phyloP scores from a whole-genome alignment of 2,797 vertebrate species.

The Coendou prehensilis region DNA sequence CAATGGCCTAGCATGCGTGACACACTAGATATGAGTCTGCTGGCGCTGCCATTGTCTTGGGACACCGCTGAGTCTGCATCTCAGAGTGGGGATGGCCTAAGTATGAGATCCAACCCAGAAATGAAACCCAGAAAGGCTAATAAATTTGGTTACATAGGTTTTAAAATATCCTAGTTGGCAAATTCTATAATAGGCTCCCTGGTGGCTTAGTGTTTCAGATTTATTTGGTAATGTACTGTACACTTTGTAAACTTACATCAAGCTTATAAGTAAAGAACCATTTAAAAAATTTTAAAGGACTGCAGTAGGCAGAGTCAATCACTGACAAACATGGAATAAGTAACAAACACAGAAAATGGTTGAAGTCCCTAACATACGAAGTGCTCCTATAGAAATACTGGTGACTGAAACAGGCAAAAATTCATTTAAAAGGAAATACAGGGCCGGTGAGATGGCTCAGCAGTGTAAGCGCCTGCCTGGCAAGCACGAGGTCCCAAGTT shows the following conservation, averaged over 20 bases:
- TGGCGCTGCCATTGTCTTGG: background rate
- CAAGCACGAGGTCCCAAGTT: no score
- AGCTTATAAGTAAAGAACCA: conserved; percentile 99
- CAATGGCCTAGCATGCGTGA: accelerated
- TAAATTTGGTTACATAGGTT: background rate
- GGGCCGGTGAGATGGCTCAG: no score
- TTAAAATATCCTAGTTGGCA: background rate
- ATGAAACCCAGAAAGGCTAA: background rate
- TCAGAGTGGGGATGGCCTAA: background rate
- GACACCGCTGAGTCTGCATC: background rate
- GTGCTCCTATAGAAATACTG: background rate
- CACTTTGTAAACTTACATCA: conserved; percentile 99
- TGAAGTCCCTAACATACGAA: background rate
- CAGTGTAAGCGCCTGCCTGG: no score
- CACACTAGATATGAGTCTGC: accelerated
- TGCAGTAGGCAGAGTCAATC: background rate
- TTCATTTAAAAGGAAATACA: background rate
- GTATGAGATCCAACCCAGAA: background rate
- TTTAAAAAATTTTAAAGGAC: conserved; percentile 91
- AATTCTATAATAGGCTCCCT: background rate
- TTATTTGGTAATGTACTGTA: conserved; percentile 97
- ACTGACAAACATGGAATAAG: background rate
- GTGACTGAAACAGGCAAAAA: background rate
- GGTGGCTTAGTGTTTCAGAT: conserved; percentile 85
- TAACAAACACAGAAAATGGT: background rate